Evolutionary conservation across 1,140 invertebrate species (phyloP), one percentile per base, ranked within the genome.

Genomic region (Megalonaias nervosa): DNA sequence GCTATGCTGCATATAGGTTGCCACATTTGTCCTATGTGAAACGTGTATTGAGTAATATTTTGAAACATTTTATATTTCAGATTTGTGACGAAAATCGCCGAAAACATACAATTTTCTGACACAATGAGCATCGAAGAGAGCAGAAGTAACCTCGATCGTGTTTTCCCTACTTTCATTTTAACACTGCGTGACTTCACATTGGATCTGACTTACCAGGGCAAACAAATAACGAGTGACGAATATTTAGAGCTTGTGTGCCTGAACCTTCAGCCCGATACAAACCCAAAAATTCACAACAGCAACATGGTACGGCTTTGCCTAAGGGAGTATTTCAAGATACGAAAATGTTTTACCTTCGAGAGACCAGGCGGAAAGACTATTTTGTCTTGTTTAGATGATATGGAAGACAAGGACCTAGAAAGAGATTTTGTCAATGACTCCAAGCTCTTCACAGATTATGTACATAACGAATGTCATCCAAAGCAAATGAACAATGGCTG

Each of bases 191-290:
- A 38, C 38, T 38, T 38, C 38, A 4, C 31, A 23, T 55, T 64
- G 31, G 38, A 64, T 21, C 38, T 64, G 21, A 12, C 0, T 3
- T 12, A 11, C 23, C 6, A 64, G 31, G 64, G 21, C 19, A 68
- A 65, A 56, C 16, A 38, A 65, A 74, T 66, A 12, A 65, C 60
- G 26, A 3, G 1, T 2, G 55, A 74, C 59, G 64, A 74, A 61
- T 55, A 66, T 15, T 26, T 56, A n/a, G 65, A 74, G n/a, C 4
- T 6, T 5, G 64, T 48, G 12, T 74, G 60, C 14, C 21, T 73
- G n/a, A 57, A 26, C 9, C 6, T 23, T 15, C 23, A 58, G 17
- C 11, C 15, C 13, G 23, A 17, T 12, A 21, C 16, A 38, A 67
- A 13, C 13, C 65, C 2, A 38, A 48, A 67, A 38, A 48, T 31